These are phyloP conservation scores for Harpagoxenus sublaevis DNA, from an alignment of 2,888 invertebrate species.

Conservation along the genomic window DNA sequence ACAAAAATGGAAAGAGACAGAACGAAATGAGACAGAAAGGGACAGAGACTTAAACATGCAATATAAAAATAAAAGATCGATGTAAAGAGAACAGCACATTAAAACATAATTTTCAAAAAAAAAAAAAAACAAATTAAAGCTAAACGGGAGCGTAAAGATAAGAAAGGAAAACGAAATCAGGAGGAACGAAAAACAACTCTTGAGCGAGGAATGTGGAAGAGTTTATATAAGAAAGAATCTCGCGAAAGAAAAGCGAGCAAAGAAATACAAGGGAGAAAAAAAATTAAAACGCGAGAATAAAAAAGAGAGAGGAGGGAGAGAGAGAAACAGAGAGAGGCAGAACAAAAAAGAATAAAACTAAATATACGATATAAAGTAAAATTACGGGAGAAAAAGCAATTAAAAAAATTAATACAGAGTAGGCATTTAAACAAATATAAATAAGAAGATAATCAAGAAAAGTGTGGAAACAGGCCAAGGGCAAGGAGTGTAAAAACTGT, in stretches of 20 bases:
- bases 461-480: not conserved
- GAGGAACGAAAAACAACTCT: constrained; percentile 9
- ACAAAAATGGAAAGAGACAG: not conserved
- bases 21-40: not conserved
- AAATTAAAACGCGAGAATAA: constrained; percentile 1
- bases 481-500: not conserved
- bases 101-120: constrained; percentile 25
- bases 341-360: constrained; percentile 35
- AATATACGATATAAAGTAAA: not conserved
- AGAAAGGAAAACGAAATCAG: constrained; percentile 25
- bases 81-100: constrained; percentile 6
- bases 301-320: not conserved
- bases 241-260: constrained; percentile 3
- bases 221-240: constrained; percentile 17
- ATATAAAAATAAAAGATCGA: not conserved
- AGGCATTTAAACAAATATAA: not conserved
- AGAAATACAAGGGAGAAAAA: constrained; percentile 29
- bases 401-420: not conserved
- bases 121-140: constrained; percentile 14
- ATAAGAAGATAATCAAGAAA: not conserved
- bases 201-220: constrained; percentile 4
- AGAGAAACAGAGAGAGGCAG: not conserved
- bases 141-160: constrained; percentile 18
- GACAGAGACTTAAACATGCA: not conserved
- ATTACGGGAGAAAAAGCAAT: not conserved